These are phyloP conservation scores for Drosophila saltans DNA, from an alignment of 1,140 invertebrate species.

Conservation along the genomic window DNA sequence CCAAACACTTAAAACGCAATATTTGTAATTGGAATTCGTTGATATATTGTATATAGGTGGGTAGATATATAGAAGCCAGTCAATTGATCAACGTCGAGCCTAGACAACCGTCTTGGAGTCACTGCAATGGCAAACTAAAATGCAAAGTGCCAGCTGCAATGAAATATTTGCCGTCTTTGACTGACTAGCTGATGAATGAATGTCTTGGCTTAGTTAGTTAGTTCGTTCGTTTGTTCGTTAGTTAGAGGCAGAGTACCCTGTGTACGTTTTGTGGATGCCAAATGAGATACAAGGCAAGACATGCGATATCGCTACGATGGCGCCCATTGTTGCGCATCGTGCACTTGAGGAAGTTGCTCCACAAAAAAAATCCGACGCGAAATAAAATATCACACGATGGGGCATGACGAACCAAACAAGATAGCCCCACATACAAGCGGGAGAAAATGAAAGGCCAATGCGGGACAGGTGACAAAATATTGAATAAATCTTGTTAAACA, in stretches of 20 bases:
- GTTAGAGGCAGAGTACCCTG: neutral
- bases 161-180: conserved; percentile 23
- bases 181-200: conserved; percentile 37
- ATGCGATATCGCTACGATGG: conserved; percentile 56
- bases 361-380: conserved; percentile 60
- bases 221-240: neutral
- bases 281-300: conserved; percentile 47
- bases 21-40: neutral
- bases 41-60: neutral
- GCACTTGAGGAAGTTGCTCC: conserved; percentile 70
- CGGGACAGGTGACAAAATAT: conserved; percentile 67
- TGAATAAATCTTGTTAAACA: conserved; percentile 4
- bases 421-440: neutral
- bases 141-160: conserved; percentile 5
- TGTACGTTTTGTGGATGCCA: conserved; percentile 47
- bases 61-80: neutral
- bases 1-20: neutral
- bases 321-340: conserved; percentile 71
- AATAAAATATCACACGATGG: conserved; percentile 73
- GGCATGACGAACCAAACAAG: conserved; percentile 35
- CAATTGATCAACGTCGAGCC: conserved; percentile 1
- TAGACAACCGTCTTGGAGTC: conserved; percentile 13
- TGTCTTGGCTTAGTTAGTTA: conserved; percentile 24
- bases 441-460: conserved; percentile 24
- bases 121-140: conserved; percentile 20